These are phyloP conservation scores for Pluvialis apricaria DNA, from an alignment of 2,113 vertebrate species.

Conservation along the genomic window DNA sequence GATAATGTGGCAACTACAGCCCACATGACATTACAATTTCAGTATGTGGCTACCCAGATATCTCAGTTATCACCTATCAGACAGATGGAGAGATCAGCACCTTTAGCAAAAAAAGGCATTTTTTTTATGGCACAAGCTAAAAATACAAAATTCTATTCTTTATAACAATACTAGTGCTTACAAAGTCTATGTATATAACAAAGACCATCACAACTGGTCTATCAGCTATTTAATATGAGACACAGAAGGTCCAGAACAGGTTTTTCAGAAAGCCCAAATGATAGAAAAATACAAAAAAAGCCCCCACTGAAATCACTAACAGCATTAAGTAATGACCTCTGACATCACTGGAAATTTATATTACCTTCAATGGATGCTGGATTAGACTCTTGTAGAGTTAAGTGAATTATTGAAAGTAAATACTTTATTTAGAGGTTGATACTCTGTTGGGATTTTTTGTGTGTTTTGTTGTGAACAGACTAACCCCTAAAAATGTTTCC, in stretches of 20 bases:
- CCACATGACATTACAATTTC: not conserved
- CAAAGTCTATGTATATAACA: not conserved
- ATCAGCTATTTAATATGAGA: not conserved
- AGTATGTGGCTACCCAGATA: not conserved
- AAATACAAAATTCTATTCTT: not conserved
- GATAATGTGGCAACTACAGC: not conserved
- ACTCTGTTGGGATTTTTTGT: not conserved
- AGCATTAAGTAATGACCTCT: not conserved
- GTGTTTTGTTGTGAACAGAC: not conserved
- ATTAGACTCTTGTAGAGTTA: not conserved
- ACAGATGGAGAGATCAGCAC: not conserved
- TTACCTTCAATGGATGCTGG: not conserved
- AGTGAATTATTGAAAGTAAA: not conserved
- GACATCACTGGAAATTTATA: not conserved
- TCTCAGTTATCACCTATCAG: not conserved
- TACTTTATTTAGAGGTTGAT: not conserved
- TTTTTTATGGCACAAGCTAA: not conserved
- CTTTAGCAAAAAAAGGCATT: not conserved
- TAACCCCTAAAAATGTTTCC: not conserved
- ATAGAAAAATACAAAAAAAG: not conserved
- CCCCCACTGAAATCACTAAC: not conserved
- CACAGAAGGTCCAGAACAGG: not conserved
- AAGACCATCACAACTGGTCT: not conserved
- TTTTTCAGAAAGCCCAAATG: not conserved
- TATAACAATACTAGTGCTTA: not conserved